phyloP scores from a whole-genome alignment of 2,888 invertebrate species.

The Nematopogon swammerdamellus region DNA sequence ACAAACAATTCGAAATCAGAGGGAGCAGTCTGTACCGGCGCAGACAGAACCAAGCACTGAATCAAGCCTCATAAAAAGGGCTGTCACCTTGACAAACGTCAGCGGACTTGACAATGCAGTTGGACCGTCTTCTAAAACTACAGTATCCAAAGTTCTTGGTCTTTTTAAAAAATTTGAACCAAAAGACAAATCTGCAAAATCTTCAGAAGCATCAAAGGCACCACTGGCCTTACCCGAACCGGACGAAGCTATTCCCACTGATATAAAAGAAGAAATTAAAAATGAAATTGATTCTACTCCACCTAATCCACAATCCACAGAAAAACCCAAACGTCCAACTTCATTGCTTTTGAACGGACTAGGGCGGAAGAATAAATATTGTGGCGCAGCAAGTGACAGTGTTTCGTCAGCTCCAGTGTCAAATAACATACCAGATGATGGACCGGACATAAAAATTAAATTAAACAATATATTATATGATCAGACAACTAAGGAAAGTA shows the following conservation, averaged over 20 bases:
- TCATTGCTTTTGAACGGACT: constrained; percentile 52
- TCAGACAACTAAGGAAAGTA: constrained; percentile 13
- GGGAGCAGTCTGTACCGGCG: constrained; percentile 65
- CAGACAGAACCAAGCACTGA: constrained; percentile 53
- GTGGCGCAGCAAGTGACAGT: constrained; percentile 43
- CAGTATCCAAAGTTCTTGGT: constrained; percentile 73
- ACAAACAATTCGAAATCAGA: constrained; percentile 55
- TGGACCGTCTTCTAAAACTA: constrained; percentile 54
- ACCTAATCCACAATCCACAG: constrained; percentile 11
- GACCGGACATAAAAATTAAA: constrained; percentile 32
- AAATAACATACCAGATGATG: constrained; percentile 20
- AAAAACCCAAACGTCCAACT: constrained; percentile 52
- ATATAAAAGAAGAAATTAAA: neutral
- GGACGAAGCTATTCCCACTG: constrained; percentile 1
- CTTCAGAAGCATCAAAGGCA: constrained; percentile 8
- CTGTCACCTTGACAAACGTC: constrained; percentile 69
- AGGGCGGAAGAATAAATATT: constrained; percentile 48
- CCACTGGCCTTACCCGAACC: constrained; percentile 13
- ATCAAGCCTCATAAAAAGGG: constrained; percentile 66
- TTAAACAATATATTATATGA: constrained; percentile 18
- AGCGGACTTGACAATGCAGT: constrained; percentile 38
- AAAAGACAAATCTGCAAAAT: constrained; percentile 38
- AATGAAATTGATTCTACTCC: neutral
- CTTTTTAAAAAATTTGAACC: constrained; percentile 73
- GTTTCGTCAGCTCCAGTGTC: constrained; percentile 21